Evolutionary conservation across 2,797 vertebrate species (phyloP).

Genomic region (Pteropus rufus): DNA sequence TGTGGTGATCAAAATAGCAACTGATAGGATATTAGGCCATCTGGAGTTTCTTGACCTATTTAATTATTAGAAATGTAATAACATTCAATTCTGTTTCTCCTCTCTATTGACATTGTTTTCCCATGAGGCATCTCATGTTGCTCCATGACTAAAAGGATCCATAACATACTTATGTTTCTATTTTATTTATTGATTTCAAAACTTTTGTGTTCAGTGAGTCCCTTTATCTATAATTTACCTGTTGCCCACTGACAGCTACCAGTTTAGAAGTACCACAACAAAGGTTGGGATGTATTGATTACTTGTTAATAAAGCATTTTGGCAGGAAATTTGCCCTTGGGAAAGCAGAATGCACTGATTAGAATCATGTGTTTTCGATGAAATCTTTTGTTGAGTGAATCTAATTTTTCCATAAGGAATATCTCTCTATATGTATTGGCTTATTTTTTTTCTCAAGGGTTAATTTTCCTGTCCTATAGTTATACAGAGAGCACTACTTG

Average conservation of each 20-base stretch:
- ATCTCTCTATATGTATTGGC: conserved; percentile 2
- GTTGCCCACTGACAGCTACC: not conserved
- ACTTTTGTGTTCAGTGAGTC: not conserved
- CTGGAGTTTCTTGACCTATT: conserved; percentile 44
- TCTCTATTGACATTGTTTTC: not conserved
- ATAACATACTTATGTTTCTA: not conserved
- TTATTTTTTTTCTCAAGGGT: conserved; percentile 20
- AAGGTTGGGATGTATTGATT: conserved; percentile 10
- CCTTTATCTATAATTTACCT: not conserved
- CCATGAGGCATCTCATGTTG: not conserved
- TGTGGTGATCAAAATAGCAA: conserved; percentile 40
- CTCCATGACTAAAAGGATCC: not conserved
- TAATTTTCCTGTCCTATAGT: not conserved
- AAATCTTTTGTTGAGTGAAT: conserved; percentile 46
- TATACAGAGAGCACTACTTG: not conserved
- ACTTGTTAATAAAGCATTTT: conserved; percentile 59
- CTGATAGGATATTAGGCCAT: conserved; percentile 16
- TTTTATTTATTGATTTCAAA: not conserved
- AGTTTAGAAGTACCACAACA: conserved; percentile 38
- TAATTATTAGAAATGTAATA: conserved; percentile 21
- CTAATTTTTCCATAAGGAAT: conserved; percentile 54
- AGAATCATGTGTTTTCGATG: conserved; percentile 32
- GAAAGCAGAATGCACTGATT: conserved; percentile 47
- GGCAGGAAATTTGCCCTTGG: conserved; percentile 45
- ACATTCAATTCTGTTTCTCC: not conserved